Conservation (phyloP, 2,113 vertebrate species). For the Girardinichthys multiradiatus region DNA sequence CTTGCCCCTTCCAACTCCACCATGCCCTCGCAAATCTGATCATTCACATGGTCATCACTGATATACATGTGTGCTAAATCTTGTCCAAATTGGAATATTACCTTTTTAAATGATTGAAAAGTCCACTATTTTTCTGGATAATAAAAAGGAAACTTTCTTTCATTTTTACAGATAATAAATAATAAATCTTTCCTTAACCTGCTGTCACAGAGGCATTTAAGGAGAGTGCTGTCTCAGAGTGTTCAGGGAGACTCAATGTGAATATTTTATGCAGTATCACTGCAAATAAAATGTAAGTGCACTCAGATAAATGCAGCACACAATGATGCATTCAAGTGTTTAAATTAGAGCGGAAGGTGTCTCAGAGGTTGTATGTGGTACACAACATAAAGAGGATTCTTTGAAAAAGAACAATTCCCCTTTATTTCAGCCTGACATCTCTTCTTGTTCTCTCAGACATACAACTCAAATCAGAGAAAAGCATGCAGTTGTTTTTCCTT, state of each 20-base stretch:
- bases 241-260: not conserved
- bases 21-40: not conserved
- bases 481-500: not conserved
- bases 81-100: not conserved
- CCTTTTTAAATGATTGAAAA: not conserved
- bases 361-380: not conserved
- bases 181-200: not conserved
- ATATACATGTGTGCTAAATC: not conserved
- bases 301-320: not conserved
- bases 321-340: not conserved
- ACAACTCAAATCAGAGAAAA: not conserved
- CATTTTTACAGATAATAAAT: not conserved
- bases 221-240: not conserved
- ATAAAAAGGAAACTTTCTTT: not conserved
- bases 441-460: not conserved
- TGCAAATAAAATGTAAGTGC: not conserved
- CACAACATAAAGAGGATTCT: not conserved
- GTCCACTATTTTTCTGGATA: not conserved
- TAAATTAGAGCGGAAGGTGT: not conserved
- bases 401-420: not conserved
- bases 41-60: not conserved
- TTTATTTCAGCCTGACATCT: not conserved
- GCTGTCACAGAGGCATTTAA: not conserved
- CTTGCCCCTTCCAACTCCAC: too few species aligned
- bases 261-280: conserved; percentile 5